phyloP scores from a whole-genome alignment of 2,113 vertebrate genomes.

The Platysteira castanea region DNA sequence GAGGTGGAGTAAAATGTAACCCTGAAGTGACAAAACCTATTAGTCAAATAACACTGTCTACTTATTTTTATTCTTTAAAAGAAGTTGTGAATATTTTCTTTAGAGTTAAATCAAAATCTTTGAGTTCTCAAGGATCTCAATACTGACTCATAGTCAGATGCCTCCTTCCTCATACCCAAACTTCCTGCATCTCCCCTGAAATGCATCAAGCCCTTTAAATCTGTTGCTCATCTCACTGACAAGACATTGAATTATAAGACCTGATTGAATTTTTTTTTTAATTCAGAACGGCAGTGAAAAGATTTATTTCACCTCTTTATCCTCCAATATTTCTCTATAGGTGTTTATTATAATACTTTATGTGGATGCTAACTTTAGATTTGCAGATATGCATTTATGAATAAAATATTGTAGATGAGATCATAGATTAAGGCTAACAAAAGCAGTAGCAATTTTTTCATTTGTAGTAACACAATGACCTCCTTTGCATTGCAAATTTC shows the following conservation, averaged over 20 bases:
- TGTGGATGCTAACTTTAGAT: slow-evolving; percentile 25
- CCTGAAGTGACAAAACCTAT: background rate
- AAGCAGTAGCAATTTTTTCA: slow-evolving; percentile 18
- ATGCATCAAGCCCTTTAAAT: background rate
- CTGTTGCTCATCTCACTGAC: background rate
- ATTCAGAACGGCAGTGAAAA: background rate
- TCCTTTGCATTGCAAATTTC: slow-evolving; percentile 50
- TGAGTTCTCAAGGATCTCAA: background rate
- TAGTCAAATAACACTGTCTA: background rate
- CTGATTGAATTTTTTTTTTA: background rate
- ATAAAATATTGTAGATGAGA: slow-evolving; percentile 46
- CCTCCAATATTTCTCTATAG: background rate
- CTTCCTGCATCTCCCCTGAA: background rate
- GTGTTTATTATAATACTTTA: slow-evolving; percentile 14
- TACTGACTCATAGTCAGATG: background rate
- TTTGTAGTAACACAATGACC: slow-evolving; percentile 44
- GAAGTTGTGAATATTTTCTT: background rate
- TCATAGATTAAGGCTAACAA: slow-evolving; percentile 37
- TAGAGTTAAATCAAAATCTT: background rate
- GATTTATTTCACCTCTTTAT: slow-evolving; percentile 15
- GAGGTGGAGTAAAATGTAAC: background rate
- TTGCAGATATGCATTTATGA: slow-evolving; percentile 25
- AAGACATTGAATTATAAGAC: background rate
- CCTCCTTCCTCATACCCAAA: background rate
- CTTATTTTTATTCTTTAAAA: background rate